These are phyloP conservation scores for Lochmaea crataegi DNA, from an alignment of 2,888 invertebrate species.

Conservation along the genomic window DNA sequence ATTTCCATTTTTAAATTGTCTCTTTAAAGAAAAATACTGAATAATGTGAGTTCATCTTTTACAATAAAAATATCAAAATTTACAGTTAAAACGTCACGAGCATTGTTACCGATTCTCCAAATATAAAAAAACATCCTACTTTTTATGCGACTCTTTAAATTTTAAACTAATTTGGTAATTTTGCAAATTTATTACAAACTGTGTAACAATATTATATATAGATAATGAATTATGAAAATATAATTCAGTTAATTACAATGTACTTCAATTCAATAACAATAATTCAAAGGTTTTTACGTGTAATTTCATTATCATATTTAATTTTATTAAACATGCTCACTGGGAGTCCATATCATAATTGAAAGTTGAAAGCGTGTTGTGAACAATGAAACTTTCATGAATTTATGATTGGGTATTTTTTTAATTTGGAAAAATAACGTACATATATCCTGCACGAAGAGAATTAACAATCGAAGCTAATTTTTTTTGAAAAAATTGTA, in stretches of 20 bases:
- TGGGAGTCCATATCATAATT: slow-evolving; percentile 7
- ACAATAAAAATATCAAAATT: no score
- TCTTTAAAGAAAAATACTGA: no score
- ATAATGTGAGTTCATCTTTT: no score
- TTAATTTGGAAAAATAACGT: background rate
- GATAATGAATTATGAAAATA: background rate
- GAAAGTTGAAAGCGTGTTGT: slow-evolving; percentile 8
- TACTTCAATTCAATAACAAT: slow-evolving; percentile 2
- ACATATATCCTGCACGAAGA: background rate
- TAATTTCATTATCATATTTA: slow-evolving; percentile 22
- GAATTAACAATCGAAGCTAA: background rate
- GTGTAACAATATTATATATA: background rate
- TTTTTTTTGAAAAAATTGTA: no score
- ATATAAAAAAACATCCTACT: no score
- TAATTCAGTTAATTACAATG: background rate
- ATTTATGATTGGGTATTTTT: background rate
- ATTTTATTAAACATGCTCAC: slow-evolving; percentile 3
- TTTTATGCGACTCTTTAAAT: no score
- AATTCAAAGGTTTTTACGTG: background rate
- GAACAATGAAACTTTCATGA: slow-evolving; percentile 13
- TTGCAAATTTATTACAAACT: background rate
- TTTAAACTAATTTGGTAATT: background rate
- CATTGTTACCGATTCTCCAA: no score
- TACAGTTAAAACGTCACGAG: no score
- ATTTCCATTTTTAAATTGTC: no score